Evolutionary conservation across 1,140 invertebrate species (phyloP).

Genomic region (Melanaphis sacchari): DNA sequence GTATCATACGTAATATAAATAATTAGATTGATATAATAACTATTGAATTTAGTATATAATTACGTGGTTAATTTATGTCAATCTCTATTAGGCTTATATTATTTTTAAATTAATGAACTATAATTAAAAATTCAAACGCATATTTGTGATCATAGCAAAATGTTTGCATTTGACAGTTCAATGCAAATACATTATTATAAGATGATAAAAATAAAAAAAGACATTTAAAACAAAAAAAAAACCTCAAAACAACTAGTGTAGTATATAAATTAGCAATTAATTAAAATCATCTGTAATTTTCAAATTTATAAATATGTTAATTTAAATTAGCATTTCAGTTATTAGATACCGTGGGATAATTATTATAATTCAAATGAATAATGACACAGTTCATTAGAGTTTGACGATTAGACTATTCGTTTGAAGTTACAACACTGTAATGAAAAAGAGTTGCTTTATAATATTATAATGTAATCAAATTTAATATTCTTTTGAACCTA

Average conservation of each 20-base stretch:
- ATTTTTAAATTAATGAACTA: not conserved
- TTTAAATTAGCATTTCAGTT: not conserved
- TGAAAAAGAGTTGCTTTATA: not conserved
- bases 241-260: not conserved
- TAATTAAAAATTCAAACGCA: not conserved
- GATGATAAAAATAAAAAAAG: not conserved
- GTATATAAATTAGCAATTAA: not conserved
- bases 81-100: not conserved
- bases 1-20: no score
- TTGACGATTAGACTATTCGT: not conserved
- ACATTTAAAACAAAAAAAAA: not conserved
- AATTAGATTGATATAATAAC: no score
- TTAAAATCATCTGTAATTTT: not conserved
- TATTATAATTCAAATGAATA: conserved; percentile 8
- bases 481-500: conserved; percentile 14
- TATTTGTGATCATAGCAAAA: not conserved
- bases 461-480: not conserved
- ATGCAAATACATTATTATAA: not conserved
- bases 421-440: not conserved
- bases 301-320: conserved; percentile 7
- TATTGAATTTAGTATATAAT: not conserved
- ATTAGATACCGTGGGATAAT: not conserved
- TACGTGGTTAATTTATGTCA: not conserved
- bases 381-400: conserved; percentile 10
- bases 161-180: not conserved